These are phyloP conservation scores for Bovichtus diacanthus DNA, from an alignment of 2,797 vertebrate species.

Conservation along the genomic window DNA sequence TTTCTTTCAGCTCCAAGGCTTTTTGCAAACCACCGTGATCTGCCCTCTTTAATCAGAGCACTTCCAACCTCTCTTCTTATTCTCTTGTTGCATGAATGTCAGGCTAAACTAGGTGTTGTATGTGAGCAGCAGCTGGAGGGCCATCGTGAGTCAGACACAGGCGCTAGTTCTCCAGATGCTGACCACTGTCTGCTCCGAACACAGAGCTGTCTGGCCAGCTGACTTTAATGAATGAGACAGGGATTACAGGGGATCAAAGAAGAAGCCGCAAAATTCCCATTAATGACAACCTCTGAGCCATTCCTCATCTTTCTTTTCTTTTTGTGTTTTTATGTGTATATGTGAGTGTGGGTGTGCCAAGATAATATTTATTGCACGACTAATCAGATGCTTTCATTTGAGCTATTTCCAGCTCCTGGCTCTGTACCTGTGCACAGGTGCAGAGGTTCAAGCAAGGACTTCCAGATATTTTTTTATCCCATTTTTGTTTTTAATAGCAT, in stretches of 20 bases:
- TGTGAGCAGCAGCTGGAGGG: conserved; percentile 46
- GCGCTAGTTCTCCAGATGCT: conserved; percentile 80
- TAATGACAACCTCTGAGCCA: conserved; percentile 38
- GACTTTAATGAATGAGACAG: conserved; percentile 69
- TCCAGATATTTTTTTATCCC: conserved; percentile 24
- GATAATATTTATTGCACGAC: conserved; percentile 31
- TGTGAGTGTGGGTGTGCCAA: conserved; percentile 19
- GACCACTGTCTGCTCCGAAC: conserved; percentile 69
- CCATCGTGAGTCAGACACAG: conserved; percentile 30
- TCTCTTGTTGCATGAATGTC: conserved; percentile 20
- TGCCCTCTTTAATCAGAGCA: neutral
- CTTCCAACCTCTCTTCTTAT: neutral
- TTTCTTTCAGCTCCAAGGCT: conserved; percentile 20
- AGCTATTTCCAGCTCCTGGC: conserved; percentile 49
- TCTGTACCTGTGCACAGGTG: conserved; percentile 49
- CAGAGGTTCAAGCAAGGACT: conserved; percentile 43
- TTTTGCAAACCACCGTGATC: neutral
- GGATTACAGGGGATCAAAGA: conserved; percentile 62
- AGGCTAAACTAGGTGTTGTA: conserved; percentile 15
- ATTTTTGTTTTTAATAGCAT: conserved; percentile 23
- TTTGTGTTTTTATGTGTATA: conserved; percentile 5
- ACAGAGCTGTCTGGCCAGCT: conserved; percentile 66
- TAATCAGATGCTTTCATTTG: conserved; percentile 46
- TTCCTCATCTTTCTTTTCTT: conserved; percentile 26
- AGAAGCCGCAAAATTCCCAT: conserved; percentile 46